Conservation (phyloP, 2,797 vertebrate species). For the Poeciliopsis presidionis region DNA sequence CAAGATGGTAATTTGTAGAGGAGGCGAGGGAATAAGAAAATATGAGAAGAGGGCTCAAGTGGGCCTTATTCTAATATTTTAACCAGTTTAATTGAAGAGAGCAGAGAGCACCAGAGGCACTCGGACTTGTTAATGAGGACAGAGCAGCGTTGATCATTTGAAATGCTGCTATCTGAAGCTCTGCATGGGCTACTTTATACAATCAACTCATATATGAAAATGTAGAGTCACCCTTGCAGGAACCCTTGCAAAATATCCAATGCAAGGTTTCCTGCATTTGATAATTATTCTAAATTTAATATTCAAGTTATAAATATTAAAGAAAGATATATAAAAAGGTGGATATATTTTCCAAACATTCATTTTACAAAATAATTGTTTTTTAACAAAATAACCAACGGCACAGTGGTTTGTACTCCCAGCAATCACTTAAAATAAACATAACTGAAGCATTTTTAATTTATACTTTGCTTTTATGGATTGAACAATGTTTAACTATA, state of each 20-base stretch:
- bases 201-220: conserved; percentile 30
- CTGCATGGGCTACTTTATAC: conserved; percentile 50
- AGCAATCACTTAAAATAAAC: background rate
- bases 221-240: background rate
- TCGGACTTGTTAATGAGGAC: conserved; percentile 63
- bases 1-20: conserved; percentile 50
- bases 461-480: background rate
- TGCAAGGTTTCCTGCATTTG: too few species aligned
- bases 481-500: background rate
- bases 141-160: conserved; percentile 53
- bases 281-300: too few species aligned
- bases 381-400: background rate
- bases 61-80: conserved; percentile 58
- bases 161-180: conserved; percentile 51
- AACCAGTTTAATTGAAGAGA: conserved; percentile 61
- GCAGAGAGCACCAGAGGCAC: conserved; percentile 30
- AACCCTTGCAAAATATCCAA: background rate
- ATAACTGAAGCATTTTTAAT: background rate
- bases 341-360: background rate
- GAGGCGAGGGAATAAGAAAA: conserved; percentile 47
- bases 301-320: background rate
- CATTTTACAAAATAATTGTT: background rate
- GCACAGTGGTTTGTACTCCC: background rate
- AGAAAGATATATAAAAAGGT: background rate
- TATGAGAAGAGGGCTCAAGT: conserved; percentile 49